These are phyloP conservation scores for Triplophysa yarkandensis DNA, from an alignment of 2,797 vertebrate genomes.

Conservation along the genomic window DNA sequence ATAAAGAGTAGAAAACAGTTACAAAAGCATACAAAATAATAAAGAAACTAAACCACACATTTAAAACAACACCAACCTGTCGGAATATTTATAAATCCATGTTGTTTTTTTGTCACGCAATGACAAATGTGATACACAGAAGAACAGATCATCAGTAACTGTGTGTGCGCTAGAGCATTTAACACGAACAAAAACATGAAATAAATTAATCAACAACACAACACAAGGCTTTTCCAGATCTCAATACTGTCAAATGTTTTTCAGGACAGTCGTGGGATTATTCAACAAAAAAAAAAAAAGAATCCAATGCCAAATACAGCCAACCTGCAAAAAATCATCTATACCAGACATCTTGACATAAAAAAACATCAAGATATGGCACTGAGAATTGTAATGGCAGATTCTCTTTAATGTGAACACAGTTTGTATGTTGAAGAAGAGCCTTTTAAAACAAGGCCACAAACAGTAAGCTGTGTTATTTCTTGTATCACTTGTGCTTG, in stretches of 20 bases:
- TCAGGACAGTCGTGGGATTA: constrained; percentile 1
- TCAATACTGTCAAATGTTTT: background rate
- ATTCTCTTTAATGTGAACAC: constrained; percentile 31
- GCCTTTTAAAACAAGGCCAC: constrained; percentile 60
- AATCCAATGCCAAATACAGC: constrained; percentile 1
- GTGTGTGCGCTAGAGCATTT: constrained; percentile 7
- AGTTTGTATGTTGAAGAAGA: background rate
- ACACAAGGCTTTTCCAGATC: background rate
- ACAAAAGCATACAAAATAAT: constrained; percentile 58
- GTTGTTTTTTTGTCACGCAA: background rate
- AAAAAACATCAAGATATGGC: background rate
- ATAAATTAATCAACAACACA: constrained; percentile 25
- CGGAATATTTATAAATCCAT: constrained; percentile 23
- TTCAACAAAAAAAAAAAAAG: background rate
- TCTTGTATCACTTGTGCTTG: background rate
- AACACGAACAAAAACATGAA: constrained; percentile 8
- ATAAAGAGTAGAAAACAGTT: constrained; percentile 66
- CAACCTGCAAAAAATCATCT: background rate
- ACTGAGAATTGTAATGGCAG: constrained; percentile 14
- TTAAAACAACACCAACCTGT: constrained; percentile 3
- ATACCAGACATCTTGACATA: too few relatives aligned
- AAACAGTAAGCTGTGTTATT: constrained; percentile 15
- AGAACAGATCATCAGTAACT: background rate
- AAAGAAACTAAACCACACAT: constrained; percentile 35
- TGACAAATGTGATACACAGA: background rate